phyloP scores from a whole-genome alignment of 2,113 vertebrate genomes.

The Vidua macroura region DNA sequence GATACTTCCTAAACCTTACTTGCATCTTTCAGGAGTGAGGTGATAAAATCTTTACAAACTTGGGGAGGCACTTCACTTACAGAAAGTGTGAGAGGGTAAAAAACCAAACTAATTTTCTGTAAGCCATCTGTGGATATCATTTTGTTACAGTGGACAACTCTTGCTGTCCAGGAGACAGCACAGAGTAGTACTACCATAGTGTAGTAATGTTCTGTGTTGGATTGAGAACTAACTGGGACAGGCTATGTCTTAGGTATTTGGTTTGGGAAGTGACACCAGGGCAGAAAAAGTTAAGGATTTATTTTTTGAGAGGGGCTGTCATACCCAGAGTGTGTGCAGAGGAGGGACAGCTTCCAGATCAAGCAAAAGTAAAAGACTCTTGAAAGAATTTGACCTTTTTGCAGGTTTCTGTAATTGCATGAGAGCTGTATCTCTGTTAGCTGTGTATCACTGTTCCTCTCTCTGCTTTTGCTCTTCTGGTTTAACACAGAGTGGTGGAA shows the following conservation, averaged over 20 bases:
- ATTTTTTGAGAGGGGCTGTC: background rate
- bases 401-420: background rate
- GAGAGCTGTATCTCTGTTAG: background rate
- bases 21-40: background rate
- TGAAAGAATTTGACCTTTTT: background rate
- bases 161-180: background rate
- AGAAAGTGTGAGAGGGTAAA: background rate
- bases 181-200: background rate
- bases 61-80: fast-evolving
- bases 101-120: background rate
- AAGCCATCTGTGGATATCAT: background rate
- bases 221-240: background rate
- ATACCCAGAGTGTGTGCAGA: background rate
- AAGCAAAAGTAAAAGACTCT: background rate
- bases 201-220: background rate
- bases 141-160: background rate
- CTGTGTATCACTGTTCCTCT: background rate
- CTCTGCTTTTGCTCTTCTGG: background rate
- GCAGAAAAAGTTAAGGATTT: background rate
- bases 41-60: background rate
- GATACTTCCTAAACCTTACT: background rate
- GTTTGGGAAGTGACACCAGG: background rate
- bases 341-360: background rate
- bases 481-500: background rate
- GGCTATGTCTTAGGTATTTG: background rate